Conservation (phyloP, 2,797 vertebrate genomes). For the Pampus argenteus region DNA sequence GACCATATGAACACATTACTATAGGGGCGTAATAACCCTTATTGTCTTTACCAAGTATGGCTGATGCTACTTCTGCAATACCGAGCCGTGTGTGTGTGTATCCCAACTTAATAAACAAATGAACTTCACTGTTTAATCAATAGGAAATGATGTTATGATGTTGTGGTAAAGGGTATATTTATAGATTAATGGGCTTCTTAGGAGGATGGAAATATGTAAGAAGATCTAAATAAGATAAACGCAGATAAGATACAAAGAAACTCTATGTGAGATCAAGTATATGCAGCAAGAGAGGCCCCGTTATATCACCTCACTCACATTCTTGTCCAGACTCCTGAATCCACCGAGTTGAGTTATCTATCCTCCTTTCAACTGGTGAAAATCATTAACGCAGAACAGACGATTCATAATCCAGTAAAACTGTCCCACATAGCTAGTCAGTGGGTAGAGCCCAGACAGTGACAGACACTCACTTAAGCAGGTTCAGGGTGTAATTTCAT, state of each 20-base stretch:
- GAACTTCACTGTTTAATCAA: constrained; percentile 1
- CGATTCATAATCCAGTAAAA: constrained; percentile 39
- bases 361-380: neutral
- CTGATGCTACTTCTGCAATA: constrained; percentile 14
- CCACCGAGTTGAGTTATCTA: too few relatives aligned
- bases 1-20: constrained; percentile 52
- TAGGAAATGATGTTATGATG: neutral
- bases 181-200: neutral
- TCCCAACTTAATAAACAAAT: constrained; percentile 27
- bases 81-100: constrained; percentile 6
- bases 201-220: neutral
- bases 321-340: too few relatives aligned
- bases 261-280: neutral
- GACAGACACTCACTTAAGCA: constrained; percentile 59
- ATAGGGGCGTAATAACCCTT: constrained; percentile 44
- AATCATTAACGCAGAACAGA: constrained; percentile 16
- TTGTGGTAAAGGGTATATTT: neutral
- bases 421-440: constrained; percentile 33
- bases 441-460: constrained; percentile 37
- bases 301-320: neutral
- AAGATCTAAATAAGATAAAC: neutral
- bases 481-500: constrained; percentile 78
- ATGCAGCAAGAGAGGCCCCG: neutral
- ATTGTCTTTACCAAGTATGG: constrained; percentile 17
- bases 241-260: neutral